Evolutionary conservation across 37 sponge, comb jelly and placozoan genomes (phyloP).

Genomic region (Crambe crambe): DNA sequence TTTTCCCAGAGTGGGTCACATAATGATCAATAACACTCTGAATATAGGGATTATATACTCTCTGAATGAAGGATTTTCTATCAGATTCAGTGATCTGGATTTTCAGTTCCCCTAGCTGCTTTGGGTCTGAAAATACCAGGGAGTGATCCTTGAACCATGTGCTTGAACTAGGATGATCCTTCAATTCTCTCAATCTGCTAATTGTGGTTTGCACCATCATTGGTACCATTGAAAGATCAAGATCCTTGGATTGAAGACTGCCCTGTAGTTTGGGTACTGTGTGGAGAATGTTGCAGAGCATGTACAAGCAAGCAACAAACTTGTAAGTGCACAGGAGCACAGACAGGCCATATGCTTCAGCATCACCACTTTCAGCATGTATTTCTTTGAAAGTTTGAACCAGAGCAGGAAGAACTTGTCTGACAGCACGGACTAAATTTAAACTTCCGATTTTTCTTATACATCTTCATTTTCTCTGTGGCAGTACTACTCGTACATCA

Average conservation of each 20-base stretch:
- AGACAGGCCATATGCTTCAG: constrained; percentile 50
- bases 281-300: constrained; percentile 40
- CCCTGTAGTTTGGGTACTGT: constrained; percentile 17
- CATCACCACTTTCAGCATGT: constrained; percentile 52
- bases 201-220: constrained; percentile 15
- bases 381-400: background rate
- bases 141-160: constrained; percentile 47
- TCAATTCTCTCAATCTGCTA: constrained; percentile 25
- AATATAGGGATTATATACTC: constrained; percentile 8
- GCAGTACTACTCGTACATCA: no score
- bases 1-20: no score
- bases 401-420: background rate
- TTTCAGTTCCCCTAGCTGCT: background rate
- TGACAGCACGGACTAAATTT: no score
- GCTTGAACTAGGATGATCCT: constrained; percentile 14
- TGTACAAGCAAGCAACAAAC: constrained; percentile 36
- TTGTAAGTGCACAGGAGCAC: constrained; percentile 23
- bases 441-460: no score
- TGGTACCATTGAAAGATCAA: constrained; percentile 13
- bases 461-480: no score
- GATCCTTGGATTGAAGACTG: constrained; percentile 9
- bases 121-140: constrained; percentile 21
- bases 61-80: constrained; percentile 20
- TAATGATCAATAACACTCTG: constrained; percentile 41
- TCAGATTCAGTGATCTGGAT: constrained; percentile 22